These are phyloP conservation scores for Amblyjoppa fuscipennis DNA, from an alignment of 2,888 invertebrate species.

Conservation along the genomic window DNA sequence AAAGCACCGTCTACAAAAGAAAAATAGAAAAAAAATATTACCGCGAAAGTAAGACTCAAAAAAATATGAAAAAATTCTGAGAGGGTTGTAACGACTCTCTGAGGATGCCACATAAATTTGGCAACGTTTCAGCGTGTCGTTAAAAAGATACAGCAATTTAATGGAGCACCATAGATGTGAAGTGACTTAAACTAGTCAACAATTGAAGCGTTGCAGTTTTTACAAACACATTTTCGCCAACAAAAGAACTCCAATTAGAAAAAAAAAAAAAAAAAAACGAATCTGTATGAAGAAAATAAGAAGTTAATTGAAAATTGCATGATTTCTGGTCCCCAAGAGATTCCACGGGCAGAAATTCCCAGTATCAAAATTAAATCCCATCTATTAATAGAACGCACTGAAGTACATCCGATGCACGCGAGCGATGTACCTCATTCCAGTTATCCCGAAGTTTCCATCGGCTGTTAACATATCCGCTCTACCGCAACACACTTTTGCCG, in stretches of 20 bases:
- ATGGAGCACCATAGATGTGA: neutral
- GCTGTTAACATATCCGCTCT: constrained; percentile 9
- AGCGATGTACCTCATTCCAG: constrained; percentile 1
- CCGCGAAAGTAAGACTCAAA: neutral
- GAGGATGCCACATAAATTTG: neutral
- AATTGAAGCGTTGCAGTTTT: neutral
- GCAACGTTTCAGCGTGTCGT: neutral
- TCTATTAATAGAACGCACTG: neutral
- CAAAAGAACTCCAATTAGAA: neutral
- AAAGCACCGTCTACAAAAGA: neutral
- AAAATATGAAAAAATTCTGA: neutral
- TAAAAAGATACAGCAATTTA: neutral
- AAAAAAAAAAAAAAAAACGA: neutral
- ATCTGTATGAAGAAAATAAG: neutral
- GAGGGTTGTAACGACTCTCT: too few species aligned
- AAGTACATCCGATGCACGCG: constrained; percentile 1
- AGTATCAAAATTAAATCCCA: neutral
- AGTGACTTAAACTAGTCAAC: neutral
- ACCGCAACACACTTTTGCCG: neutral
- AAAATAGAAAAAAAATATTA: neutral
- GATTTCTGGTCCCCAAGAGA: neutral
- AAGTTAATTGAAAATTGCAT: neutral
- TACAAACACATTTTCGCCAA: neutral
- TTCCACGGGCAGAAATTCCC: neutral
- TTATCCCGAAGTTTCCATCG: constrained; percentile 29